phyloP scores from a whole-genome alignment of 2,888 invertebrate species.

The Seira ritae region DNA sequence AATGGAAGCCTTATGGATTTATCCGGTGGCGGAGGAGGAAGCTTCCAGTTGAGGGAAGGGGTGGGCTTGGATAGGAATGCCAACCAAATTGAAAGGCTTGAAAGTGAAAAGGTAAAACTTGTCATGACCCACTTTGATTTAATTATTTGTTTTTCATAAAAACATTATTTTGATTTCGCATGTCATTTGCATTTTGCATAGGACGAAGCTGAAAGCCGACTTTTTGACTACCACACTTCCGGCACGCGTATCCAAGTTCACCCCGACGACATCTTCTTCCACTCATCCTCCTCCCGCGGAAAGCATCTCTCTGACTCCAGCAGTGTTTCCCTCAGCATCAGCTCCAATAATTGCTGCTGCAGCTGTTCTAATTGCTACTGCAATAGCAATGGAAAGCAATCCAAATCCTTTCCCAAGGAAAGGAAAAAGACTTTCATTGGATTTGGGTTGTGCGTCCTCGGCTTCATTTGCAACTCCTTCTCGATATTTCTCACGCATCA shows the following conservation, averaged over 20 bases:
- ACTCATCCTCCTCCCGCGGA: background rate
- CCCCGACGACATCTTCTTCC: conserved; percentile 46
- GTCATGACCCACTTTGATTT: too few species aligned
- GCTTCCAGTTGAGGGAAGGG: conserved; percentile 12
- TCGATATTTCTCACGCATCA: conserved; percentile 77
- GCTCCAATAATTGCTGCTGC: conserved; percentile 21
- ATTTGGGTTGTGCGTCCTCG: conserved; percentile 69
- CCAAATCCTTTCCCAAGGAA: conserved; percentile 74
- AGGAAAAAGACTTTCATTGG: conserved; percentile 74
- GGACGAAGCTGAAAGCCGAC: conserved; percentile 21
- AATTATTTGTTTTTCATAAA: too few species aligned
- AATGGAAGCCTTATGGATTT: conserved; percentile 49
- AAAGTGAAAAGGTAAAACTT: conserved; percentile 37
- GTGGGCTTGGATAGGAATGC: conserved; percentile 50
- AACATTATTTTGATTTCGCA: too few species aligned
- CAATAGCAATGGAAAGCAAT: conserved; percentile 28
- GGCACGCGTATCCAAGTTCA: conserved; percentile 60
- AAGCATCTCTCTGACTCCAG: background rate
- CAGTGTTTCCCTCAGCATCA: background rate
- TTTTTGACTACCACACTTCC: conserved; percentile 26
- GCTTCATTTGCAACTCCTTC: conserved; percentile 68
- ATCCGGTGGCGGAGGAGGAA: background rate
- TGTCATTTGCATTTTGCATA: background rate
- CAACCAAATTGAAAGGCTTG: conserved; percentile 42
- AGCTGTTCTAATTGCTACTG: conserved; percentile 3